Evolutionary conservation across 2,888 invertebrate genomes (phyloP).

Genomic region (Ormyrus thymus): DNA sequence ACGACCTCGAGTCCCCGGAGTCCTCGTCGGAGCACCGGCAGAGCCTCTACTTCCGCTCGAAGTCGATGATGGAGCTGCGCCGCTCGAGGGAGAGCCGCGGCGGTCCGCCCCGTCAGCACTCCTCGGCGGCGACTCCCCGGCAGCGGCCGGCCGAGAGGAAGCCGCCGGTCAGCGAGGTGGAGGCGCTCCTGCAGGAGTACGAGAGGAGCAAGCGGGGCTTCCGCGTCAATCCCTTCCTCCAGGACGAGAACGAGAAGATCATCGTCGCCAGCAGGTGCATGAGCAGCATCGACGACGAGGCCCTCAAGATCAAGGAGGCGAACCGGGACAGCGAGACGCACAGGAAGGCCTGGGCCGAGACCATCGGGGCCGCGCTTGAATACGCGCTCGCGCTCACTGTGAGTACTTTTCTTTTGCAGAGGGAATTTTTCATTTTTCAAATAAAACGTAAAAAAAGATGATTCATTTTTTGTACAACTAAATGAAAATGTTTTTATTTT

Average conservation of each 20-base stretch:
- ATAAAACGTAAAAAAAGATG: background rate
- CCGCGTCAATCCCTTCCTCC: slow-evolving; percentile 70
- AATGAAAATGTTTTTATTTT: background rate
- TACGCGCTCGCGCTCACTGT: slow-evolving; percentile 81
- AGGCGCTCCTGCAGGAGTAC: slow-evolving; percentile 69
- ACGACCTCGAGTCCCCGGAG: slow-evolving; percentile 49
- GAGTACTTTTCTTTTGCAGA: slow-evolving; percentile 55
- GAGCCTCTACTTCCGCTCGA: slow-evolving; percentile 61
- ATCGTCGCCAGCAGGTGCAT: slow-evolving; percentile 37
- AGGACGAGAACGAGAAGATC: slow-evolving; percentile 59
- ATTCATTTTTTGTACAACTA: background rate
- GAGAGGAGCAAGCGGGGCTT: slow-evolving; percentile 70
- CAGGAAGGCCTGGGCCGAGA: slow-evolving; percentile 88
- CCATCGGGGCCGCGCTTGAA: slow-evolving; percentile 90
- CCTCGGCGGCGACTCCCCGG: slow-evolving; percentile 5
- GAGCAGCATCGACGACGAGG: slow-evolving; percentile 46
- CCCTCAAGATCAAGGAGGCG: slow-evolving; percentile 74
- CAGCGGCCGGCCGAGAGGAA: background rate
- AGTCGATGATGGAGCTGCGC: slow-evolving; percentile 67
- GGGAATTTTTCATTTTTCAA: too few relatives aligned
- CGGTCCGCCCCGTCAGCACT: background rate
- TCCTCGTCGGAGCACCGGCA: background rate
- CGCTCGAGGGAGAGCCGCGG: slow-evolving; percentile 33
- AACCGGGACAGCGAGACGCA: slow-evolving; percentile 92
- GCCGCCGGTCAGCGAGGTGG: slow-evolving; percentile 59